A percentile compares a stretch with the other conserved stretches of the same genome.
Conservation (phyloP, 2,888 invertebrate species). For the Hymenopus coronatus region DNA sequence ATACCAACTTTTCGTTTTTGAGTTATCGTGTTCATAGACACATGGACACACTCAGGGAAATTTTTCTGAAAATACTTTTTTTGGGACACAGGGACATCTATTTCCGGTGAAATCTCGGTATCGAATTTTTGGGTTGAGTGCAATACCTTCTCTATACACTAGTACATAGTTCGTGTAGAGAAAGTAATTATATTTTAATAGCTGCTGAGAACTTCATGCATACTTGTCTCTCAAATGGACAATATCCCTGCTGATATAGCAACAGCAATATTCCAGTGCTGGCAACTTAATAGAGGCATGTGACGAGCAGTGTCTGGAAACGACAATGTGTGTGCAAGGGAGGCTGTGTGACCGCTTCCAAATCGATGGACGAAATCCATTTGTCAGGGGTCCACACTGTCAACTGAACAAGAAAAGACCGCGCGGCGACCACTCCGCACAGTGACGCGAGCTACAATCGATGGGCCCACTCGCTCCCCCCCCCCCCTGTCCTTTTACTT, state of each 20-base stretch:
- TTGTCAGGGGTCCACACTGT: neutral
- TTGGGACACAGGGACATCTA: no score
- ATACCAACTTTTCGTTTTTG: no score
- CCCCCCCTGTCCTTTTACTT: neutral
- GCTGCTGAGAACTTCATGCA: no score
- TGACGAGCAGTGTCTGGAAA: neutral
- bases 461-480: neutral
- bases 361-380: neutral
- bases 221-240: no score
- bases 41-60: no score
- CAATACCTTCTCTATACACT: no score
- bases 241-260: neutral
- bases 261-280: neutral
- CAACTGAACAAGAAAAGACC: neutral
- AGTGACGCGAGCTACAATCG: neutral
- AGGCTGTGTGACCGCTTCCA: neutral
- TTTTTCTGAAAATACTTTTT: no score
- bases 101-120: no score
- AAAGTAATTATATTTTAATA: no score
- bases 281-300: neutral
- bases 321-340: neutral
- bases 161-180: no score
- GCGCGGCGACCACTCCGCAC: neutral
- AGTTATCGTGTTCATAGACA: no score
- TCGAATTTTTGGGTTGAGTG: no score